These are phyloP conservation scores for Clupea harengus DNA, from an alignment of 2,113 vertebrate species.

Conservation along the genomic window DNA sequence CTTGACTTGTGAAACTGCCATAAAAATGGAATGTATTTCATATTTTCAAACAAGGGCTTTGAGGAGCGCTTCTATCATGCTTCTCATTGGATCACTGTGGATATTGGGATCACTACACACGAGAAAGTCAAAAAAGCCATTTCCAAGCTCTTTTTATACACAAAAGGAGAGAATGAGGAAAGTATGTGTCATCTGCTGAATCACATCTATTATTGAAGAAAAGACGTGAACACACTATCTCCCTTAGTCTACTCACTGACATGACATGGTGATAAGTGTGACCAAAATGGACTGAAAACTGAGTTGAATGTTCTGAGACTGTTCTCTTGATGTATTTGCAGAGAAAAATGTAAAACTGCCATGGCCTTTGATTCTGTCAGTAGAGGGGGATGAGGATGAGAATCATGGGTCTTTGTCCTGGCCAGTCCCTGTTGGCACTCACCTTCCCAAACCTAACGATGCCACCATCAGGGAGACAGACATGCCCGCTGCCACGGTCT, in stretches of 20 bases:
- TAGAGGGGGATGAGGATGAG: not conserved
- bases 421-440: slow-evolving; percentile 30
- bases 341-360: slow-evolving; percentile 34
- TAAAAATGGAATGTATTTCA: too few relatives aligned
- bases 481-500: slow-evolving; percentile 38
- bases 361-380: slow-evolving; percentile 29
- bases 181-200: slow-evolving; percentile 12
- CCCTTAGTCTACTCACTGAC: too few relatives aligned
- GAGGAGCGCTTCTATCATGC: slow-evolving; percentile 36
- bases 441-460: slow-evolving; percentile 44
- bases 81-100: slow-evolving; percentile 39
- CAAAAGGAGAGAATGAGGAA: slow-evolving; percentile 25
- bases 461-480: slow-evolving; percentile 20
- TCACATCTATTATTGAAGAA: too few relatives aligned
- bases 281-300: too few relatives aligned
- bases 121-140: slow-evolving; percentile 6
- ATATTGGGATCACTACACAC: not conserved
- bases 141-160: slow-evolving; percentile 35
- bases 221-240: too few relatives aligned
- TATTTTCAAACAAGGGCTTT: slow-evolving; percentile 27
- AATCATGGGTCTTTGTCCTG: slow-evolving; percentile 39
- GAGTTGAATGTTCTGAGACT: too few relatives aligned
- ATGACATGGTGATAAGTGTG: too few relatives aligned
- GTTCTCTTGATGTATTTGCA: not conserved
- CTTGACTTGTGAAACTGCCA: not conserved